These are phyloP conservation scores for Aquatica leii DNA, from an alignment of 2,888 invertebrate species.

Conservation along the genomic window DNA sequence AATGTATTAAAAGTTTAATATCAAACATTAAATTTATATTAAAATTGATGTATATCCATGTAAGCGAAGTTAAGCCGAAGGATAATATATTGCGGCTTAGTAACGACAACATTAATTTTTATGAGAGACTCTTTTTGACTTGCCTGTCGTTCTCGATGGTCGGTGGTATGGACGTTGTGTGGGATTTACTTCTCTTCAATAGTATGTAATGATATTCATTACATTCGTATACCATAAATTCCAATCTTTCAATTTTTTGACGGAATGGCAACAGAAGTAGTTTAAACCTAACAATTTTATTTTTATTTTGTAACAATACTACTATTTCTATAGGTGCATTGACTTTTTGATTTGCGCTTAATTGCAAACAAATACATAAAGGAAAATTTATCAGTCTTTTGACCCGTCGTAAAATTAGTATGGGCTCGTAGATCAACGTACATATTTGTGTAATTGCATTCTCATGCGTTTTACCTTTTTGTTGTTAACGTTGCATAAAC, in stretches of 20 bases:
- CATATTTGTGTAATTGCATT: slow-evolving; percentile 31
- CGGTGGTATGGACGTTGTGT: slow-evolving; percentile 21
- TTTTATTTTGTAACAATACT: slow-evolving; percentile 19
- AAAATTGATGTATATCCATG: slow-evolving; percentile 1
- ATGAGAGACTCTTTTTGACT: slow-evolving; percentile 24
- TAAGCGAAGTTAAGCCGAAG: not conserved
- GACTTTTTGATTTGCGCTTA: slow-evolving; percentile 5
- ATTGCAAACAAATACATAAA: slow-evolving; percentile 5
- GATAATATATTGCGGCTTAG: slow-evolving; percentile 22
- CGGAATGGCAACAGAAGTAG: too few species aligned
- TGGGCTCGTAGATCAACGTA: slow-evolving; percentile 40
- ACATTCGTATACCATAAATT: slow-evolving; percentile 26
- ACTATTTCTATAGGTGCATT: slow-evolving; percentile 8
- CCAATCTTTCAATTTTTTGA: too few species aligned
- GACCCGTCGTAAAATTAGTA: slow-evolving; percentile 42
- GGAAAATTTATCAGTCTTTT: slow-evolving; percentile 7
- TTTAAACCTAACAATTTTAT: too few species aligned
- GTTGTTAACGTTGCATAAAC: slow-evolving; percentile 33
- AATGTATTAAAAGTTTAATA: not conserved
- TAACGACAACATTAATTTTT: slow-evolving; percentile 29
- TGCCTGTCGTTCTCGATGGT: slow-evolving; percentile 8
- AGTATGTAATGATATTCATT: slow-evolving; percentile 28
- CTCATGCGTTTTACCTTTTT: slow-evolving; percentile 24
- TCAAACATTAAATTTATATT: slow-evolving; percentile 10
- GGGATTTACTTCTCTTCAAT: slow-evolving; percentile 31